Percentiles rank a stretch among this genome's conserved stretches.
phyloP scores from a whole-genome alignment of 2,888 invertebrate species.

The Lydus trimaculatus region DNA sequence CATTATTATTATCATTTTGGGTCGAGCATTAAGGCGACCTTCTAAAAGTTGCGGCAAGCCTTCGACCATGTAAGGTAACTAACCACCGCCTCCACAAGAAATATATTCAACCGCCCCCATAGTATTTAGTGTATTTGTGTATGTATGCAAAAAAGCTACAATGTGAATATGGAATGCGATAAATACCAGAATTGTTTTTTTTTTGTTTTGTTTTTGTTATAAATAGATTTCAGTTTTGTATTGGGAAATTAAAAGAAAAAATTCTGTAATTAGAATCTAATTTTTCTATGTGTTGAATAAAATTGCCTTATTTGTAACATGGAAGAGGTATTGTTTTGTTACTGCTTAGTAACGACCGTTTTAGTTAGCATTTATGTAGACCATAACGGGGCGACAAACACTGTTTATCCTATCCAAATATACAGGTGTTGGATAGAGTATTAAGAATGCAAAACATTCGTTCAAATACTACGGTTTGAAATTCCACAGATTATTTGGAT shows the following conservation, averaged over 20 bases:
- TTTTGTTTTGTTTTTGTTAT: not conserved
- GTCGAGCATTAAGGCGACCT: constrained; percentile 27
- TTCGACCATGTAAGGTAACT: constrained; percentile 54
- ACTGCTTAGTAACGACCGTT: too few relatives aligned
- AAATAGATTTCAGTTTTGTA: too few relatives aligned
- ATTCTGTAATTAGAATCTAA: too few relatives aligned
- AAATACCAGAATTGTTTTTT: constrained; percentile 24
- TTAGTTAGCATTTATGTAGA: not conserved
- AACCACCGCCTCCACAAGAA: constrained; percentile 54
- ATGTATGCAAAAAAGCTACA: constrained; percentile 28
- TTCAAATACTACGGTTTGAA: not conserved
- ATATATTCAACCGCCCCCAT: constrained; percentile 46
- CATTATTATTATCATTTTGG: not conserved
- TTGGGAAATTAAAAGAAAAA: too few relatives aligned
- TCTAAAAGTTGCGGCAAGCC: constrained; percentile 49
- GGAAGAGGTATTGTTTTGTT: too few relatives aligned
- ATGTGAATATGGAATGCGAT: constrained; percentile 8
- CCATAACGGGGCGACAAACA: not conserved
- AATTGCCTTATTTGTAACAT: too few relatives aligned
- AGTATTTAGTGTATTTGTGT: constrained; percentile 30
- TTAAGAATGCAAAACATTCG: not conserved
- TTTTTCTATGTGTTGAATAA: too few relatives aligned
- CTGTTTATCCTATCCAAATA: not conserved
- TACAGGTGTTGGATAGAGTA: not conserved
- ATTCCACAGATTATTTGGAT: not conserved